Evolutionary conservation across 2,113 vertebrate genomes (phyloP), one percentile per base, ranked within the genome.

Genomic region (Jaculus jaculus): DNA sequence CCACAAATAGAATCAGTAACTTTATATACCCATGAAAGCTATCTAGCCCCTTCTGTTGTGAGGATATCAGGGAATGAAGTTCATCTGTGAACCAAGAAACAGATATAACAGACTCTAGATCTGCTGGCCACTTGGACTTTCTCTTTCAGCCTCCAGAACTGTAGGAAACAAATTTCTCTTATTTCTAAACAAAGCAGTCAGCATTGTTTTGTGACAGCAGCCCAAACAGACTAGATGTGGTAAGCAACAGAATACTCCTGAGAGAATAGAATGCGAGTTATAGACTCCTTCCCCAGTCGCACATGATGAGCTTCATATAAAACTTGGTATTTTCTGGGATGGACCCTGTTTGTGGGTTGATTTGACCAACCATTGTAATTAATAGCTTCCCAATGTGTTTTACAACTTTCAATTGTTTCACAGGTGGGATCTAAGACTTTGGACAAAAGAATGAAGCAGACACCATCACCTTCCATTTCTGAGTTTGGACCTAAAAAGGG

Each of bases 371-470:
- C 3, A 4, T 72, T 78, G 15, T 54, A 60, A 78, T 83, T 61
- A 58, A 79, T 39, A 37, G 21, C 10, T 34, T 84, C 12, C 21
- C 7, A 75, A 11, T 2, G 37, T 71, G 2, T 11, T 5, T 16
- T 89, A 15, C 5, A 78, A 61, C 23, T 85, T 71, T 26, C 61
- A 42, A 82, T 91, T 28, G 6, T 10, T 47, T 88, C 63, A 68
- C 32, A n/a, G 6, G 81, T 68, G 20, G 47, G 94, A 80, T 60
- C 30, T 86, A 21, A 32, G 10, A 61, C 84, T 74, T 78, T 84
- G 5, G 28, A 16, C 30, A 68, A 12, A 7, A 92, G 11, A 24
- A 54, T 58, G 20, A 92, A 71, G 3, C 26, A 37, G 23, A 71
- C 79, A 1, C 63, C 16, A 71, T 32, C 18, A 26, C 7, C 8